Conservation (phyloP, 2,888 invertebrate genomes). For the Scelioninae gen. 1 region DNA sequence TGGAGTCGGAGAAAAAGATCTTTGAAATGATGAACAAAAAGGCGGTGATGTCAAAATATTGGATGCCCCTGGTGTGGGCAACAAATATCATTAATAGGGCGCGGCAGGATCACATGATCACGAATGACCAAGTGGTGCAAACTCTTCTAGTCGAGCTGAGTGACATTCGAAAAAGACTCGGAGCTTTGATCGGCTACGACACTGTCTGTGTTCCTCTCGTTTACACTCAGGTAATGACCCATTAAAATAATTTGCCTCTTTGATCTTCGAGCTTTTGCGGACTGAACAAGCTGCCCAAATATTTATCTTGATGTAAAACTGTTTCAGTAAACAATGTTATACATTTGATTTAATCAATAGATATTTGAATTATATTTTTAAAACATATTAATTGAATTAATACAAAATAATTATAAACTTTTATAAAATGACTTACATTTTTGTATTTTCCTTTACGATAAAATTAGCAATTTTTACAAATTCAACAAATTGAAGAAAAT, state of each 20-base stretch:
- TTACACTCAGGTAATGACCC: conserved; percentile 92
- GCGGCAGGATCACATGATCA: conserved; percentile 92
- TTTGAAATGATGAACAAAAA: conserved; percentile 95
- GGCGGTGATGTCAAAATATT: conserved; percentile 95
- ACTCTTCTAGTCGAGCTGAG: conserved; percentile 95
- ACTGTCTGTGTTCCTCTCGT: conserved; percentile 96
- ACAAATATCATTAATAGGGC: conserved; percentile 95
- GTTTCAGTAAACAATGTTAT: too few species aligned
- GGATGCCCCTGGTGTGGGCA: conserved; percentile 97
- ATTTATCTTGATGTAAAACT: conserved; percentile 1
- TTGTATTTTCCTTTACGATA: too few species aligned
- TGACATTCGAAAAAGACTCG: conserved; percentile 92
- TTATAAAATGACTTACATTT: too few species aligned
- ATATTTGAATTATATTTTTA: too few species aligned
- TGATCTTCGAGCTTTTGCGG: conserved; percentile 3
- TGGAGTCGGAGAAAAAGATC: conserved; percentile 95
- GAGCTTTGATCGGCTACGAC: conserved; percentile 94
- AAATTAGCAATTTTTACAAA: too few species aligned
- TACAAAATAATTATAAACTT: too few species aligned
- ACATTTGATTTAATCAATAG: too few species aligned
- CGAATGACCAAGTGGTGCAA: conserved; percentile 96
- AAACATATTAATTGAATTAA: too few species aligned
- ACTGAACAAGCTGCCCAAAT: conserved; percentile 6
- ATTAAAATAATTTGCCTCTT: conserved; percentile 29
- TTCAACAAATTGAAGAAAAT: too few species aligned